These are phyloP conservation scores for Meghimatium bilineatum DNA, from an alignment of 2,888 invertebrate species.

Conservation along the genomic window DNA sequence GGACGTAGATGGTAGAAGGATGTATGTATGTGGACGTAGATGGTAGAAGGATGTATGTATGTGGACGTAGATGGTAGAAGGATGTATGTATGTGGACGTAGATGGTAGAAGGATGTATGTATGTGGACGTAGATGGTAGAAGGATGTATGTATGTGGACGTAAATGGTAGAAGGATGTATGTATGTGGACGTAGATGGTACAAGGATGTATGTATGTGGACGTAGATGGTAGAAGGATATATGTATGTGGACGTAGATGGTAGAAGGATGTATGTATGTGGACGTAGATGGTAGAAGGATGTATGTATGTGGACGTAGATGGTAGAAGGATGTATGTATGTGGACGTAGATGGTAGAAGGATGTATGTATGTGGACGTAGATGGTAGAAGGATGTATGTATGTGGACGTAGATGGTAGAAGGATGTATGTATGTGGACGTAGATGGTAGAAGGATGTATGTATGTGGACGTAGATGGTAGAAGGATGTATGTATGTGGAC, in stretches of 20 bases:
- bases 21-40: neutral
- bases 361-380: neutral
- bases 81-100: neutral
- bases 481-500: neutral
- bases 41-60: neutral
- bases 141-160: neutral
- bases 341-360: neutral
- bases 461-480: neutral
- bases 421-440: neutral
- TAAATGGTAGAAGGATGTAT: neutral
- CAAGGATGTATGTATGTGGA: neutral
- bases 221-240: neutral
- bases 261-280: neutral
- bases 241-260: neutral
- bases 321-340: neutral
- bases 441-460: neutral
- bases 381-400: neutral
- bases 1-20: too few relatives aligned
- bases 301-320: neutral
- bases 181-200: neutral
- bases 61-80: too few relatives aligned
- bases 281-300: neutral
- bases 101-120: neutral
- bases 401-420: neutral
- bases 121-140: neutral